Base-by-base conservation (phyloP, 1,140 invertebrate species). In the Ctenoplectra terminalis region DNA sequence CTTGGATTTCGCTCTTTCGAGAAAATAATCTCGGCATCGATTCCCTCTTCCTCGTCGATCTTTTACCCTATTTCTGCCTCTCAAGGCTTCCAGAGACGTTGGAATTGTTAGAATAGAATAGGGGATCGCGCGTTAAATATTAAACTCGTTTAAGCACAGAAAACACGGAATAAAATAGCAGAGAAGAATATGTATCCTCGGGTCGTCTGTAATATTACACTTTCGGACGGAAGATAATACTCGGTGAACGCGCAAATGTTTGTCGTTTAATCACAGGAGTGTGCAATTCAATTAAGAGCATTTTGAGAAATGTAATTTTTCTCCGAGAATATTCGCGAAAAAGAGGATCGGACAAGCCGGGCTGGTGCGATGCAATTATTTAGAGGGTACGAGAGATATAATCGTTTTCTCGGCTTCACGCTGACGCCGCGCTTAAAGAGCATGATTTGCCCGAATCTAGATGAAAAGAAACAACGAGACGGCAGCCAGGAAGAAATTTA, bases 401-500 rank as follows among this genome's bases (percentile, higher is more conserved):
- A 77, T 46, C 63, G 64, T 46, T 69, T 70, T 46, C 75, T 77
- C 64, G 52, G 63, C 23, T 77, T 77, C 54, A 2, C 64, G 75
- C 75, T 77, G 75, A 77, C 75, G 64, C 40, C 29, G 64, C 40
- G 60, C 37, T 77, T 77, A 77, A 77, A 77, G 75, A 17, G 66
- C 50, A 66, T 13, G 48, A 75, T 75, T 66, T 37, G 26, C 8
- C 37, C 31, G 48, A 80, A 80, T 74, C n/a, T 34, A 37, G 72
- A 86, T 58, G 74, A 79, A 58, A 66, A 66, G 61, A 60, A 81
- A 70, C 43, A 67, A 52, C 52, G 63, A 48, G 60, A 50, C 40
- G 43, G 13, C 26, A 17, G 46, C 15, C n/a, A 56, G 69, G 48
- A 48, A 43, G 73, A 72, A 82, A 82, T 82, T 85, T 85, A 86